Percentiles rank a stretch among this genome's conserved stretches.
Conservation (phyloP, 2,888 invertebrate species). For the Dysmachus trigonus region DNA sequence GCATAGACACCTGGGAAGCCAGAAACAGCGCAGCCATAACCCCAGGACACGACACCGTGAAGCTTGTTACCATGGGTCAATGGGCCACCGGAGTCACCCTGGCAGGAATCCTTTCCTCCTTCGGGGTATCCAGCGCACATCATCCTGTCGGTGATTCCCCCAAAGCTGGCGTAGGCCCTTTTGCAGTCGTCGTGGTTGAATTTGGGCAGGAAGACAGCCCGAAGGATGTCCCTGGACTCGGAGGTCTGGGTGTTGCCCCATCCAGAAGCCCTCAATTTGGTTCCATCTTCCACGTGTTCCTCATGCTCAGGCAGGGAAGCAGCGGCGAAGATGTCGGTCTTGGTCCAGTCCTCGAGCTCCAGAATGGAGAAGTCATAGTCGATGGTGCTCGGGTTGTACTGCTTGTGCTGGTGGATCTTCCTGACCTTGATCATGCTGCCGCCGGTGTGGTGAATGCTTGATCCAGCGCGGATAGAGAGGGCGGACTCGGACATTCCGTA, state of each 20-base stretch:
- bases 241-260: slow-evolving; percentile 58
- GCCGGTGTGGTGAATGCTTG: slow-evolving; percentile 57
- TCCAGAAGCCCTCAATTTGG: slow-evolving; percentile 58
- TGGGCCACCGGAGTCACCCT: slow-evolving; percentile 64
- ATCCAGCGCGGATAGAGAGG: slow-evolving; percentile 61
- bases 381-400: slow-evolving; percentile 59
- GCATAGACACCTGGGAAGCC: slow-evolving; percentile 61
- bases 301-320: slow-evolving; percentile 55
- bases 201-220: slow-evolving; percentile 57
- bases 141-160: slow-evolving; percentile 58
- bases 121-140: slow-evolving; percentile 56
- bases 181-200: slow-evolving; percentile 55
- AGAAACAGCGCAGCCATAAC: slow-evolving; percentile 57
- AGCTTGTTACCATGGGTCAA: slow-evolving; percentile 53
- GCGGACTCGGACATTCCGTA: slow-evolving; percentile 45
- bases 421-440: slow-evolving; percentile 59
- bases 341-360: slow-evolving; percentile 55
- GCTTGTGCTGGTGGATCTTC: slow-evolving; percentile 58
- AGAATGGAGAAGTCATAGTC: slow-evolving; percentile 65
- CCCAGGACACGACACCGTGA: slow-evolving; percentile 63
- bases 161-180: slow-evolving; percentile 52
- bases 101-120: slow-evolving; percentile 53
- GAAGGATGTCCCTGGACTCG: slow-evolving; percentile 52
- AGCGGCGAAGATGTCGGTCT: slow-evolving; percentile 52
- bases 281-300: slow-evolving; percentile 55